These are phyloP conservation scores for Aethes cnicana DNA, from an alignment of 2,888 invertebrate species.

Conservation along the genomic window DNA sequence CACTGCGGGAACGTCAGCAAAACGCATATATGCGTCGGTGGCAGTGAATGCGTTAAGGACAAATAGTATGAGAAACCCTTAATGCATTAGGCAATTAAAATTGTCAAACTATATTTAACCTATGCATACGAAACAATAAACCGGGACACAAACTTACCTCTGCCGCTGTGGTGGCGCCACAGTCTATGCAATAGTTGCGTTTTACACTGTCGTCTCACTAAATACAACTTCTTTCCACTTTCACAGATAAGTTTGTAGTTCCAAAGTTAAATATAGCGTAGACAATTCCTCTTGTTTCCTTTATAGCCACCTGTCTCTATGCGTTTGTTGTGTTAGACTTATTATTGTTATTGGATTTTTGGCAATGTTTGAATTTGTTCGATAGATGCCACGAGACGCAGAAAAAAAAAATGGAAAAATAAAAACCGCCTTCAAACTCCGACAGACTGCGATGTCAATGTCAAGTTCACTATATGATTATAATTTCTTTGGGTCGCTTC, in stretches of 20 bases:
- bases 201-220: background rate
- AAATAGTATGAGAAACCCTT: background rate
- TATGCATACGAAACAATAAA: constrained; percentile 12
- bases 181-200: background rate
- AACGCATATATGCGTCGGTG: too few relatives aligned
- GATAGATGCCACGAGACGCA: too few relatives aligned
- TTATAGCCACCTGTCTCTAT: constrained; percentile 22
- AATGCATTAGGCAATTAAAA: background rate
- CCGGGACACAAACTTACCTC: background rate
- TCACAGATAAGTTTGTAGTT: background rate
- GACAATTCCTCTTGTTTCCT: constrained; percentile 19
- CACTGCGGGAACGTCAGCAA: too few relatives aligned
- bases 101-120: constrained; percentile 1
- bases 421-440: too few relatives aligned
- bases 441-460: too few relatives aligned
- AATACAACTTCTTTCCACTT: background rate
- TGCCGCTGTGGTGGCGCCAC: background rate
- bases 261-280: constrained; percentile 19
- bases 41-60: background rate
- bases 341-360: constrained; percentile 12
- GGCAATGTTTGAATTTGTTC: too few relatives aligned
- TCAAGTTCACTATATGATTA: too few relatives aligned
- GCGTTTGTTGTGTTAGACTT: background rate
- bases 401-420: too few relatives aligned
- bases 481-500: too few relatives aligned